Conservation (phyloP, 1,140 invertebrate genomes). For the Scylla paramamosain region DNA sequence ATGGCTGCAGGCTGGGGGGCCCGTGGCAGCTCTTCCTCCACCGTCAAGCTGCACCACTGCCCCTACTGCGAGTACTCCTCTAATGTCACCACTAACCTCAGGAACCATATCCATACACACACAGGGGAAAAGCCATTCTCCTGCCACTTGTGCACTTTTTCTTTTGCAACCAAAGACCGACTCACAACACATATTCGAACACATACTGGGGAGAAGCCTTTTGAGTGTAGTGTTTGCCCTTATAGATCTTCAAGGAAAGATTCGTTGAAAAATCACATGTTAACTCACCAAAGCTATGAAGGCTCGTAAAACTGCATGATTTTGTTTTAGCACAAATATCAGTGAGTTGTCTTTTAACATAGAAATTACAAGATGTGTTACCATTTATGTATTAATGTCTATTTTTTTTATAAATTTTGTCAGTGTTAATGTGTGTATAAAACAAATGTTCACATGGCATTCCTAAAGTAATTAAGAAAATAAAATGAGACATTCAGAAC, state of each 20-base stretch:
- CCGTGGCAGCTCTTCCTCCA: constrained; percentile 31
- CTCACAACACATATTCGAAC: constrained; percentile 65
- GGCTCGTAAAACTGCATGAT: background rate
- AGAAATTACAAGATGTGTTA: too few relatives aligned
- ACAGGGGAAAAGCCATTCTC: constrained; percentile 64
- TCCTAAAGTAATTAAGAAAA: too few relatives aligned
- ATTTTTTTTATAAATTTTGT: too few relatives aligned
- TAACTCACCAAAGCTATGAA: constrained; percentile 55
- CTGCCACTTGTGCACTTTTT: constrained; percentile 50
- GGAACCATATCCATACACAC: constrained; percentile 58
- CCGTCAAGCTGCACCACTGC: constrained; percentile 58
- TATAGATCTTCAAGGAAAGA: constrained; percentile 67
- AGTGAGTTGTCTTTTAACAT: too few relatives aligned
- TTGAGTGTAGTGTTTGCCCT: constrained; percentile 53
- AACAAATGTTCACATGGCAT: too few relatives aligned
- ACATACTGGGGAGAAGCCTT: constrained; percentile 67
- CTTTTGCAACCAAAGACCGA: constrained; percentile 65
- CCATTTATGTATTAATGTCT: too few relatives aligned
- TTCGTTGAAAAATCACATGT: constrained; percentile 68
- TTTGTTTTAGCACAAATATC: background rate
- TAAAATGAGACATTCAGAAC: too few relatives aligned
- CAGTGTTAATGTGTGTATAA: too few relatives aligned
- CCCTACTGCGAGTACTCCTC: constrained; percentile 67
- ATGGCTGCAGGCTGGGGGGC: background rate
- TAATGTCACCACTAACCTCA: constrained; percentile 66